phyloP scores from a whole-genome alignment of 2,797 vertebrate genomes.

The Pipistrellus pipistrellus region DNA sequence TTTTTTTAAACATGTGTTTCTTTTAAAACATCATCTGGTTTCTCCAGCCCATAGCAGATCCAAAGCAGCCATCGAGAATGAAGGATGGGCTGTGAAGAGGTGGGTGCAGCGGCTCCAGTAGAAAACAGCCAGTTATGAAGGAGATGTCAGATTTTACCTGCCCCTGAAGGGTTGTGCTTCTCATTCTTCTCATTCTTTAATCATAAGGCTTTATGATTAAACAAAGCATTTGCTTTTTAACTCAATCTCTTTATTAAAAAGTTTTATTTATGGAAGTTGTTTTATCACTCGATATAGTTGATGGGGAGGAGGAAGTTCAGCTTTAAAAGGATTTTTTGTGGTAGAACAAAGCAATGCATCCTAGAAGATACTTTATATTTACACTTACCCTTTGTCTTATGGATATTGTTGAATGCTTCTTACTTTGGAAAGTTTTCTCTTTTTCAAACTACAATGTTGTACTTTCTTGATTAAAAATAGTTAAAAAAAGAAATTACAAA shows the following conservation, averaged over 20 bases:
- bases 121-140: conserved; percentile 26
- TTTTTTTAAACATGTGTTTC: background rate
- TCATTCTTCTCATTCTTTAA: background rate
- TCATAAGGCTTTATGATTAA: conserved; percentile 33
- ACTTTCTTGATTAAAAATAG: background rate
- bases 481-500: conserved; percentile 31
- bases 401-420: background rate
- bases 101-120: background rate
- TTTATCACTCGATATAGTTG: background rate
- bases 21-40: background rate
- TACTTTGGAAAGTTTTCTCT: background rate
- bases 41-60: background rate
- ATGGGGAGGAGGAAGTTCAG: background rate
- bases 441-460: background rate
- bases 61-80: background rate
- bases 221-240: conserved; percentile 38
- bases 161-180: background rate
- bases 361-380: background rate
- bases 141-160: background rate
- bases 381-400: background rate
- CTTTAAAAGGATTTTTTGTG: conserved; percentile 15
- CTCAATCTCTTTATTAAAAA: conserved; percentile 25
- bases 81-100: background rate
- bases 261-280: background rate
- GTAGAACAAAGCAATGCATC: background rate